A percentile compares a stretch with the other conserved stretches of the same genome.
Evolutionary conservation across 2,888 invertebrate genomes (phyloP).

Genomic region (Metalampra italica): DNA sequence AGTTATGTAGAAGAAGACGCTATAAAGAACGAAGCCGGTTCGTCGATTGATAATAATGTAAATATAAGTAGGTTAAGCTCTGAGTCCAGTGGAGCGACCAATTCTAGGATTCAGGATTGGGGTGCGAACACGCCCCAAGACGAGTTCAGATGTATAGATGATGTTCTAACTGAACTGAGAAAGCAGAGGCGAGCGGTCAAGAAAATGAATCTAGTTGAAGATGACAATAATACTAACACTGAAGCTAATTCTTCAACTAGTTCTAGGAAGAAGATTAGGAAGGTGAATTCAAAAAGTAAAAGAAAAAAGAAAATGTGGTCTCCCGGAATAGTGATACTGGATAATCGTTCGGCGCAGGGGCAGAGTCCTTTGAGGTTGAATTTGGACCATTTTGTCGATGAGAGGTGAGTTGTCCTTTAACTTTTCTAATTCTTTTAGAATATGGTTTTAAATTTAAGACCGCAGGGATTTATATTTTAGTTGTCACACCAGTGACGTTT

Average conservation of each 20-base stretch:
- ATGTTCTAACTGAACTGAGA: constrained; percentile 54
- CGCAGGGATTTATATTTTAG: too few relatives aligned
- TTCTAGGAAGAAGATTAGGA: constrained; percentile 47
- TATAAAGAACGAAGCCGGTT: constrained; percentile 61
- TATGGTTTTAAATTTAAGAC: background rate
- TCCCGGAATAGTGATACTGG: constrained; percentile 61
- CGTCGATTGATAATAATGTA: constrained; percentile 39
- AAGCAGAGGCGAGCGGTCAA: constrained; percentile 47
- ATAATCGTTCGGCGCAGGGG: constrained; percentile 48
- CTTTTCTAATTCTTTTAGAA: background rate
- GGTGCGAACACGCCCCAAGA: constrained; percentile 38
- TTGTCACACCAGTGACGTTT: too few relatives aligned
- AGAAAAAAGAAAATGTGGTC: constrained; percentile 67
- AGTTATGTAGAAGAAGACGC: constrained; percentile 55
- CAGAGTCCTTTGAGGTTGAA: constrained; percentile 60
- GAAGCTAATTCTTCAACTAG: constrained; percentile 36
- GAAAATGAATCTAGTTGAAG: constrained; percentile 36
- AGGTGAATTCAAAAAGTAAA: constrained; percentile 46
- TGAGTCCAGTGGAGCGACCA: constrained; percentile 36
- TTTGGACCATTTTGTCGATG: constrained; percentile 71
- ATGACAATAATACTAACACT: constrained; percentile 32
- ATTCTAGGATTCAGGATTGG: constrained; percentile 26
- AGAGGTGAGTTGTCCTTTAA: constrained; percentile 45
- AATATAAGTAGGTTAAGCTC: constrained; percentile 45
- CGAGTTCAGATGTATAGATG: constrained; percentile 53